These are phyloP conservation scores for Hypomecis punctinalis DNA, from an alignment of 2,888 invertebrate genomes.

Conservation along the genomic window DNA sequence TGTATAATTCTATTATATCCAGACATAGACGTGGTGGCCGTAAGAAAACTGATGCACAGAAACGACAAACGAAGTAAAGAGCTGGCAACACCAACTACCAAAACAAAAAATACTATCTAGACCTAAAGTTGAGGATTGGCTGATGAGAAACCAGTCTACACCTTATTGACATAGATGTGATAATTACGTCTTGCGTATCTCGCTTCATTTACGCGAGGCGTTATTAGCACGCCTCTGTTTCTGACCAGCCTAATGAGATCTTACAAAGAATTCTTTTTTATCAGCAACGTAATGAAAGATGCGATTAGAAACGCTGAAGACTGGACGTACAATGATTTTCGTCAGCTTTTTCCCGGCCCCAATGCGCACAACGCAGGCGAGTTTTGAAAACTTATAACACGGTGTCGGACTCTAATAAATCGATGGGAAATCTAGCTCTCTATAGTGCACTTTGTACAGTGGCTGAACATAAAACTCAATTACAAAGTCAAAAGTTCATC, in stretches of 20 bases:
- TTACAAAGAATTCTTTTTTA: not conserved
- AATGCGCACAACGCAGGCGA: slow-evolving; percentile 6
- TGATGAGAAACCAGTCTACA: not conserved
- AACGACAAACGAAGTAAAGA: no score
- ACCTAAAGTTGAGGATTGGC: no score
- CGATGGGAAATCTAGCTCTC: no score
- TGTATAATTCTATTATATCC: not conserved
- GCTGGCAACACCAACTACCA: no score
- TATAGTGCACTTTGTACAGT: slow-evolving; percentile 2
- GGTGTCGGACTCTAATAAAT: slow-evolving; percentile 1
- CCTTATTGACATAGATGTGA: not conserved
- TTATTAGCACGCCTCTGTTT: slow-evolving; percentile 2
- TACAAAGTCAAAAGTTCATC: not conserved
- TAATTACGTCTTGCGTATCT: slow-evolving; percentile 1
- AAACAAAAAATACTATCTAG: no score
- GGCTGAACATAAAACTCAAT: not conserved
- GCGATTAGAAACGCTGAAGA: slow-evolving; percentile 16
- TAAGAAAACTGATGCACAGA: not conserved
- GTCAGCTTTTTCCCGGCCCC: slow-evolving; percentile 2
- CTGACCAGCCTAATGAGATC: not conserved
- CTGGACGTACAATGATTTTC: slow-evolving; percentile 1
- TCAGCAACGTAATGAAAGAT: slow-evolving; percentile 5
- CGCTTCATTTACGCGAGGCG: slow-evolving; percentile 1
- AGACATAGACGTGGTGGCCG: not conserved
- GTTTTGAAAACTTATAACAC: not conserved